These are phyloP conservation scores for Apantesis nais DNA, from an alignment of 2,888 invertebrate species.

Conservation along the genomic window DNA sequence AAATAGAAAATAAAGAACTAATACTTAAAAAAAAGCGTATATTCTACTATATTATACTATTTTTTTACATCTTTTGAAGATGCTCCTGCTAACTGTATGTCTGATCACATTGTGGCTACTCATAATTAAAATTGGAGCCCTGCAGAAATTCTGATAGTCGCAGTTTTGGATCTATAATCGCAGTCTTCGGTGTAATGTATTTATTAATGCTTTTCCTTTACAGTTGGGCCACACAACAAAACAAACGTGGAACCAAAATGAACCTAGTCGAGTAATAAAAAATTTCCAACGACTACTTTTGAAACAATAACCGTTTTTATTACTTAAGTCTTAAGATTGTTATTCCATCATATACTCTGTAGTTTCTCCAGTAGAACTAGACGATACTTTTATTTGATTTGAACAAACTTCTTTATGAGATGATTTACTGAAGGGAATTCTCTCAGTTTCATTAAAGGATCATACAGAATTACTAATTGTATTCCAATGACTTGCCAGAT, in stretches of 20 bases:
- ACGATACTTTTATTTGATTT: constrained; percentile 54
- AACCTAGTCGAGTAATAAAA: constrained; percentile 65
- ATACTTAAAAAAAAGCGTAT: too few relatives aligned
- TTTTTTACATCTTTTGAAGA: too few relatives aligned
- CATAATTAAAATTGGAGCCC: too few relatives aligned
- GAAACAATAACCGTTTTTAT: constrained; percentile 49
- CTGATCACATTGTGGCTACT: too few relatives aligned
- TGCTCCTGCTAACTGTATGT: too few relatives aligned
- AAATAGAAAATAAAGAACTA: too few relatives aligned
- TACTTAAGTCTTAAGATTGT: constrained; percentile 36
- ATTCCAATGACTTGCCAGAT: constrained; percentile 23
- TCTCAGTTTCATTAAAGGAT: constrained; percentile 30
- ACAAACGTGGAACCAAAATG: constrained; percentile 66
- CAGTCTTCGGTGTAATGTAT: neutral
- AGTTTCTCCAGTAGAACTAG: constrained; percentile 47
- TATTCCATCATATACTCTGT: constrained; percentile 29
- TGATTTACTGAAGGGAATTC: constrained; percentile 35
- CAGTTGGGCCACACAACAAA: constrained; percentile 53
- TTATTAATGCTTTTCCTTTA: constrained; percentile 22
- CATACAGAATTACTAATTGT: constrained; percentile 46
- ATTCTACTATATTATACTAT: too few relatives aligned
- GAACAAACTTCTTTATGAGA: constrained; percentile 40
- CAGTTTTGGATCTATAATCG: too few relatives aligned
- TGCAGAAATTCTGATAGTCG: too few relatives aligned
- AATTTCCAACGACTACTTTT: constrained; percentile 48